Conservation (phyloP, 2,113 vertebrate genomes). For the Laticauda laticaudata region DNA sequence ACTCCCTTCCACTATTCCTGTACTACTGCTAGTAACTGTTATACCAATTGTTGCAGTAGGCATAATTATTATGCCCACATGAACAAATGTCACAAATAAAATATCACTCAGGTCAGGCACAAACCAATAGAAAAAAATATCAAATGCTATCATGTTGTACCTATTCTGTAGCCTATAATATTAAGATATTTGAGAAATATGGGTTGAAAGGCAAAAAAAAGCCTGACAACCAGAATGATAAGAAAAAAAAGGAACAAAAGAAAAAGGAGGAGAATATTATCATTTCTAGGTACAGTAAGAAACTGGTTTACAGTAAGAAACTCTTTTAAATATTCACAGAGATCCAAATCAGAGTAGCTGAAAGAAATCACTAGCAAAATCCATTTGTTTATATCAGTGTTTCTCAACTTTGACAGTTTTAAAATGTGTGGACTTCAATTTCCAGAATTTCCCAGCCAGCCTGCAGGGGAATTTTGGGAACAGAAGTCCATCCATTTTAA, state of each 20-base stretch:
- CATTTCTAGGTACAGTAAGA: background rate
- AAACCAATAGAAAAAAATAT: background rate
- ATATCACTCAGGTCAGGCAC: background rate
- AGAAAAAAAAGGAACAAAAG: background rate
- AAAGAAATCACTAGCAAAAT: background rate
- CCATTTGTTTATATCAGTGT: background rate
- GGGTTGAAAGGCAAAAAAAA: background rate
- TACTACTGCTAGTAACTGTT: background rate
- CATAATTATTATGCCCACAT: background rate
- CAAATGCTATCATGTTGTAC: background rate
- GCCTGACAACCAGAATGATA: background rate
- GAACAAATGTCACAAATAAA: background rate
- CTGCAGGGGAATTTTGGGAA: background rate
- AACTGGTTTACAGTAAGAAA: background rate
- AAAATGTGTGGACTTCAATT: background rate
- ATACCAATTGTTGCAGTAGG: background rate
- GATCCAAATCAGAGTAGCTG: background rate
- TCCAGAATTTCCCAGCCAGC: background rate
- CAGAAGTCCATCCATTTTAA: background rate
- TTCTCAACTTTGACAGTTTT: background rate
- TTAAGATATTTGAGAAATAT: background rate
- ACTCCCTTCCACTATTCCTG: background rate
- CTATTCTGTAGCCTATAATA: background rate
- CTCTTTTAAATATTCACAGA: background rate
- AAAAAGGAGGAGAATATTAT: background rate